These are phyloP conservation scores for Dolichopus griseipennis DNA, from an alignment of 2,888 invertebrate species.

Conservation along the genomic window DNA sequence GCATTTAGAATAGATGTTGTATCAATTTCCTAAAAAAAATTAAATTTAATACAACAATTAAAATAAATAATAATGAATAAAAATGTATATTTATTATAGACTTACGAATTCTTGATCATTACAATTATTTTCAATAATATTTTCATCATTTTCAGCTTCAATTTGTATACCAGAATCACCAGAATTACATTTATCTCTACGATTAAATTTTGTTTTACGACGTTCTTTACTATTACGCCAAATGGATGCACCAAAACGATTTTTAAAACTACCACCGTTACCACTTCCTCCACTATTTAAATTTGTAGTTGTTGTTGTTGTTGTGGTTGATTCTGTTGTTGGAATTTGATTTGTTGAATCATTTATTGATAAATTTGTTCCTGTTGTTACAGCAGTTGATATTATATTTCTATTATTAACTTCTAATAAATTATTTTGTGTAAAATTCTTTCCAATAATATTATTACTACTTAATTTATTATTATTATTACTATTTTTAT, in stretches of 20 bases:
- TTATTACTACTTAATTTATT: constrained; percentile 16
- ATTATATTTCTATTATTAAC: neutral
- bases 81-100: no score
- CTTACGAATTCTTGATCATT: constrained; percentile 20
- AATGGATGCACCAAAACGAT: constrained; percentile 60
- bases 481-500: constrained; percentile 16
- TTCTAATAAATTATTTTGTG: neutral
- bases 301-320: constrained; percentile 6
- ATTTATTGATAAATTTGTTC: constrained; percentile 9
- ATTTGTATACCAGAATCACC: constrained; percentile 67
- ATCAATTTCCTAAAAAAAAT: neutral
- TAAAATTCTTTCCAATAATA: neutral
- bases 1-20: constrained; percentile 18
- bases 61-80: neutral
- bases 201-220: constrained; percentile 58
- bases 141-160: constrained; percentile 46
- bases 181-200: constrained; percentile 63
- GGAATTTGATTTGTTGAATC: neutral
- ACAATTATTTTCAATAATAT: constrained; percentile 28
- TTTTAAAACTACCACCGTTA: constrained; percentile 25
- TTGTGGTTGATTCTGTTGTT: neutral
- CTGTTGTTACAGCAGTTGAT: constrained; percentile 8
- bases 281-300: neutral
- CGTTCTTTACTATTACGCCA: constrained; percentile 65
- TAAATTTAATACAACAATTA: neutral